These are phyloP conservation scores for Miltochrista miniata DNA, from an alignment of 2,888 invertebrate species.

Conservation along the genomic window DNA sequence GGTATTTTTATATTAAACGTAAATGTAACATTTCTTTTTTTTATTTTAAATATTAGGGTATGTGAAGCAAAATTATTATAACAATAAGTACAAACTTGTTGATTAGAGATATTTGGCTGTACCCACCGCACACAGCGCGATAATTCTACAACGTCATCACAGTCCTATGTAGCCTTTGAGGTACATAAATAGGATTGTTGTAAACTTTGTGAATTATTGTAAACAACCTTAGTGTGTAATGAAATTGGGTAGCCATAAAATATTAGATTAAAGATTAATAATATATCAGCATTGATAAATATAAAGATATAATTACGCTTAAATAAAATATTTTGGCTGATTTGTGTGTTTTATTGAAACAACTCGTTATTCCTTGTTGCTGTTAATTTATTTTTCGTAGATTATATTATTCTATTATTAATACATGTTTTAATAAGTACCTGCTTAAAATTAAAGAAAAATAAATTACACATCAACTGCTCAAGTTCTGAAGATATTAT, in stretches of 20 bases:
- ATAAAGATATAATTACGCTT: slow-evolving; percentile 84
- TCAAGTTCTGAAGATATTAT: too few relatives aligned
- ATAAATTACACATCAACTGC: too few relatives aligned
- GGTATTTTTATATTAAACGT: slow-evolving; percentile 77
- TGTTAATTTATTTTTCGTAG: too few relatives aligned
- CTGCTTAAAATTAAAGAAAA: too few relatives aligned
- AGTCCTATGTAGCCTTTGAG: slow-evolving; percentile 37
- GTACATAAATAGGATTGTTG: slow-evolving; percentile 39
- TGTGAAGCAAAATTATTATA: slow-evolving; percentile 59
- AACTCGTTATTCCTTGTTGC: background rate
- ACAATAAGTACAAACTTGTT: slow-evolving; percentile 76
- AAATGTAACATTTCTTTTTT: slow-evolving; percentile 55
- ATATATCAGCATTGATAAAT: slow-evolving; percentile 82
- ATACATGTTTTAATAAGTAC: too few relatives aligned
- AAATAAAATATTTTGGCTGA: slow-evolving; percentile 84
- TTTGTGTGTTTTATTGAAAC: slow-evolving; percentile 59
- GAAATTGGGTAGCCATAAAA: slow-evolving; percentile 74
- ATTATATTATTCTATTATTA: too few relatives aligned
- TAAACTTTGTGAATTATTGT: slow-evolving; percentile 58
- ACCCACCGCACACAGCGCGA: slow-evolving; percentile 56
- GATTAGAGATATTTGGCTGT: slow-evolving; percentile 59
- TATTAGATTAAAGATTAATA: slow-evolving; percentile 80
- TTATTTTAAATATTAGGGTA: slow-evolving; percentile 55
- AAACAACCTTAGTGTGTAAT: slow-evolving; percentile 60
- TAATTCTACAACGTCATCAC: slow-evolving; percentile 56